phyloP scores from a whole-genome alignment of 30 jellyfish, hydroid and myxozoan species.

The Aurelia aurita complex sp. Pacific region DNA sequence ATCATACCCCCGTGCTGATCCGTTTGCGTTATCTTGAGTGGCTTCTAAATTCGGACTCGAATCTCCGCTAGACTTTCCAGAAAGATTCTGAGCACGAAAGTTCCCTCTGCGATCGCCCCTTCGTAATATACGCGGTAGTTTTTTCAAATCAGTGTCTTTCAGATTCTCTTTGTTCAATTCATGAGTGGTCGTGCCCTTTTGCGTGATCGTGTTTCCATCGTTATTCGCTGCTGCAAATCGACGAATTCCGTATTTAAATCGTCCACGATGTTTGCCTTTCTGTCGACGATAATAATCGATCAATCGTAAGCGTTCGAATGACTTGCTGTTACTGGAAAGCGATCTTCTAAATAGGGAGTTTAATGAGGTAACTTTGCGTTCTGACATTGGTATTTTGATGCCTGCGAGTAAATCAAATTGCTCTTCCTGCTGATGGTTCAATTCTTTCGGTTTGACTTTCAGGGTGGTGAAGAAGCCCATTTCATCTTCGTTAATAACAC shows the following conservation, averaged over 20 bases:
- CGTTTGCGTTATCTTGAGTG: constrained; percentile 35
- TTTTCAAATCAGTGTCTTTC: constrained; percentile 12
- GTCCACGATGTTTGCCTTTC: constrained; percentile 38
- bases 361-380: constrained; percentile 5
- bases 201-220: constrained; percentile 7
- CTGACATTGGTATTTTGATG: constrained; percentile 39
- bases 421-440: constrained; percentile 62
- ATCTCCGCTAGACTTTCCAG: constrained; percentile 26
- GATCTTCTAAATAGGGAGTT: constrained; percentile 12
- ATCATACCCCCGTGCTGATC: background rate
- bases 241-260: constrained; percentile 38
- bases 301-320: constrained; percentile 49
- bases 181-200: background rate
- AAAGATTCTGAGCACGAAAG: constrained; percentile 32
- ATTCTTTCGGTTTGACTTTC: constrained; percentile 82
- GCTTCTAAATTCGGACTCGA: background rate
- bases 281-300: constrained; percentile 57
- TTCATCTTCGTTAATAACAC: constrained; percentile 49
- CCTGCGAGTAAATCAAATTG: constrained; percentile 61
- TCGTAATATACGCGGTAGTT: constrained; percentile 15
- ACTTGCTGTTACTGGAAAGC: constrained; percentile 25
- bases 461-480: constrained; percentile 63
- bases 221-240: background rate
- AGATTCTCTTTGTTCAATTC: constrained; percentile 44
- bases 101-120: constrained; percentile 52